phyloP scores from a whole-genome alignment of 2,797 vertebrate species.

The Onychomys leucogaster region DNA sequence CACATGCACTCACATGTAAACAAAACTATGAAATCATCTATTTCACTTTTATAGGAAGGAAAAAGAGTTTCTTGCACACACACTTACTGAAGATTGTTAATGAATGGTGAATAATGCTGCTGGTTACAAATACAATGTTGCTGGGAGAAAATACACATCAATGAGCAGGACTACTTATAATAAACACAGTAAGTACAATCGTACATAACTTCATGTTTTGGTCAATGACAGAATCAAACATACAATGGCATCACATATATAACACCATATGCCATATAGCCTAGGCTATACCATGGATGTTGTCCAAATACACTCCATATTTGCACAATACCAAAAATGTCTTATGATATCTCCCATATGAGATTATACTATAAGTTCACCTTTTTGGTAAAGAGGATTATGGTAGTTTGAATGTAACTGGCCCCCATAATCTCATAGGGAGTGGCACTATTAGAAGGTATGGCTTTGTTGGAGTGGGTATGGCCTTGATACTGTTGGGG shows the following conservation, averaged over 20 bases:
- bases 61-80: slow-evolving; percentile 21
- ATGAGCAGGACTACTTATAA: slow-evolving; percentile 34
- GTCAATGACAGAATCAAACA: not conserved
- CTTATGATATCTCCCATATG: not conserved
- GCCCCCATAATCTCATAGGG: too few relatives aligned
- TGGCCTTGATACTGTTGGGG: too few relatives aligned
- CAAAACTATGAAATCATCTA: slow-evolving; percentile 5
- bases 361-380: not conserved
- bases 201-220: not conserved
- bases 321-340: not conserved
- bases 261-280: not conserved
- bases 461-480: too few relatives aligned
- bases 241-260: not conserved
- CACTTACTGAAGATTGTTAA: slow-evolving; percentile 19
- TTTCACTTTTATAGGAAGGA: slow-evolving; percentile 22
- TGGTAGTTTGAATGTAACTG: too few relatives aligned
- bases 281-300: not conserved
- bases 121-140: slow-evolving; percentile 53
- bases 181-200: slow-evolving; percentile 3
- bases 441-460: too few relatives aligned
- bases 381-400: not conserved
- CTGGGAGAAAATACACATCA: not conserved
- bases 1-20: not conserved
- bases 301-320: not conserved
- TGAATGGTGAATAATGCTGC: not conserved